A percentile compares a stretch with the other conserved stretches of the same genome.
Conservation (phyloP, 2,888 invertebrate species). For the Apoderus coryli region DNA sequence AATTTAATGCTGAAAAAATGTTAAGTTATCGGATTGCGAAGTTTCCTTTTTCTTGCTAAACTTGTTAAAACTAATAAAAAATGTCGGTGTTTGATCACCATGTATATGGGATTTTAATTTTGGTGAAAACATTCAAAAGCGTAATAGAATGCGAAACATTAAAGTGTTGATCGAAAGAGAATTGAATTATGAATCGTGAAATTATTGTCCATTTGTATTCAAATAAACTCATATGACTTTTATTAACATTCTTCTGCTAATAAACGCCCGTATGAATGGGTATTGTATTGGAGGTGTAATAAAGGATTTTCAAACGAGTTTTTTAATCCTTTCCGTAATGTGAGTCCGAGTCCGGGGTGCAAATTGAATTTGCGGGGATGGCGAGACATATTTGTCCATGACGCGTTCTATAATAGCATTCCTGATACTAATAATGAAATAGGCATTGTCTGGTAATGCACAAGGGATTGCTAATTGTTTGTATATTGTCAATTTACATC, state of each 20-base stretch:
- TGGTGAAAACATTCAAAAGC: too few relatives aligned
- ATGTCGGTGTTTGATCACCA: too few relatives aligned
- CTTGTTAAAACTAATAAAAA: too few relatives aligned
- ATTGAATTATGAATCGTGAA: conserved; percentile 15
- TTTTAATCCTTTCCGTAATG: conserved; percentile 26
- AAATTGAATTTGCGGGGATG: conserved; percentile 30
- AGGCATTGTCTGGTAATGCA: conserved; percentile 31
- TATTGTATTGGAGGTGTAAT: conserved; percentile 24
- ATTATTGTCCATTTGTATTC: conserved; percentile 18
- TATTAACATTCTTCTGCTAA: conserved; percentile 20
- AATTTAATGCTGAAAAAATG: too few relatives aligned
- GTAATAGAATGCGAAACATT: conserved; percentile 1
- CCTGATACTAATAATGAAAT: conserved; percentile 33
- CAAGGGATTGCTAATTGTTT: conserved; percentile 33
- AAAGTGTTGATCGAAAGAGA: conserved; percentile 9
- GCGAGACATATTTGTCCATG: conserved; percentile 28
- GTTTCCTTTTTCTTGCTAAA: too few relatives aligned
- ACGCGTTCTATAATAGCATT: conserved; percentile 31
- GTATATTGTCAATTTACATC: conserved; percentile 34
- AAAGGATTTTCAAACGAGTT: conserved; percentile 25
- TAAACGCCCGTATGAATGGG: conserved; percentile 20
- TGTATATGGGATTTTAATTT: too few relatives aligned
- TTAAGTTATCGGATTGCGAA: too few relatives aligned
- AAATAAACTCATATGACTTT: conserved; percentile 21
- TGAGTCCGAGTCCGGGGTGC: conserved; percentile 22